A percentile compares a stretch with the other conserved stretches of the same genome.
phyloP scores from a whole-genome alignment of 2,113 vertebrate genomes.

The Anguilla japonica region DNA sequence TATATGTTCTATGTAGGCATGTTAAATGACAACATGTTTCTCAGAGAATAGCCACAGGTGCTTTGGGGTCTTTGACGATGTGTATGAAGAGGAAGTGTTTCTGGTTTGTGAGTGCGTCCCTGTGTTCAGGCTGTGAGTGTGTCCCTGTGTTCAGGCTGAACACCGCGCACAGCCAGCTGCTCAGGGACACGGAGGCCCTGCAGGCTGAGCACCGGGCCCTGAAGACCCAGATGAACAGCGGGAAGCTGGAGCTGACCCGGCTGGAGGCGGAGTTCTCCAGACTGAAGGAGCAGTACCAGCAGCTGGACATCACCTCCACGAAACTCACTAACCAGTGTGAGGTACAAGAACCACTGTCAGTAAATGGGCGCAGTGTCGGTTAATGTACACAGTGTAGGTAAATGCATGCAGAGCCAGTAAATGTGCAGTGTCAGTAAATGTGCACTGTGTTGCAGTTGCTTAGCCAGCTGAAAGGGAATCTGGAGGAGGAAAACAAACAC shows the following conservation, averaged over 20 bases:
- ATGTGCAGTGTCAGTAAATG: background rate
- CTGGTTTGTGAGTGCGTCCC: no score
- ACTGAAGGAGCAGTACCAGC: slow-evolving; percentile 92
- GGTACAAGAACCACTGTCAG: slow-evolving; percentile 58
- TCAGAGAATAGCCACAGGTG: no score
- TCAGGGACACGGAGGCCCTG: slow-evolving; percentile 88
- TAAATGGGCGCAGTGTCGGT: no score
- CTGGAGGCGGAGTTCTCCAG: slow-evolving; percentile 96
- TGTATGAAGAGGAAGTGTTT: no score
- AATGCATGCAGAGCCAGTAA: no score
- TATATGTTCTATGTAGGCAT: no score
- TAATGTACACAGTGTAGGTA: no score
- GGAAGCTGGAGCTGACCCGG: slow-evolving; percentile 91
- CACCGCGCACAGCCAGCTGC: slow-evolving; percentile 79
- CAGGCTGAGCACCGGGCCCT: slow-evolving; percentile 91
- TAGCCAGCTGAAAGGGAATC: slow-evolving; percentile 95
- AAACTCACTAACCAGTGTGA: slow-evolving; percentile 98
- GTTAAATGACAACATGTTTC: no score
- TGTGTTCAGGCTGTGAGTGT: background rate
- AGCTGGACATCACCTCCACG: slow-evolving; percentile 92
- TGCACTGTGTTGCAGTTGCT: slow-evolving; percentile 75
- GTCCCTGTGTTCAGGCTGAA: slow-evolving; percentile 70
- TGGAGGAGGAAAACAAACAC: slow-evolving; percentile 98
- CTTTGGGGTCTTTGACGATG: no score
- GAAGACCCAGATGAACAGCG: slow-evolving; percentile 86